Base-by-base conservation (phyloP, 2,113 vertebrate species). In the Saccopteryx bilineata region DNA sequence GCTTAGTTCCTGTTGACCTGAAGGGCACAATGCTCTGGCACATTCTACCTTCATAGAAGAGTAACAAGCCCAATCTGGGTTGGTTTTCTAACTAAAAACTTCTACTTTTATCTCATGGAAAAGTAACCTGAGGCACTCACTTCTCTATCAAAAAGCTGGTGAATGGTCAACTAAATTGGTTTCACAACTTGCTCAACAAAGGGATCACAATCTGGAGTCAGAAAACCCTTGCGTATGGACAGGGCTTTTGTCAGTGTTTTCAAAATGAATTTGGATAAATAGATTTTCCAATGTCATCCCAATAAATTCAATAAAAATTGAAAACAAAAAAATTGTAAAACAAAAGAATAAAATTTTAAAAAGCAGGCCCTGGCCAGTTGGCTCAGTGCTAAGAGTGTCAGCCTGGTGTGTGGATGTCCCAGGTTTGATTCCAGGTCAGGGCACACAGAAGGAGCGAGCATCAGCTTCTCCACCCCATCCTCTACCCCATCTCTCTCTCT, bases 1-100 rank as follows among this genome's bases (percentile, higher is more conserved):
- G 89, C 76, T 96, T 94, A 85, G 94, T 97, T 97, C 96, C 97
- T 97, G 84, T 75, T 97, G 96, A 96, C 83, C 79, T 74, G 68
- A 96, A 91, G 56, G 65, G 81, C 31, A 86, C 60, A 58, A 74
- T 78, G 52, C 90, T 93, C 90, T 96, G 96, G 95, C 82, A 88
- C 81, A 68, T 83, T 82, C 72, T 28, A 96, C 24, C 88, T 91
- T 83, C 74, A 90, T 0, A 69, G 72, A 78, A 61, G 24, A 71
- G 50, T 18, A 81, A 56, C 23, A 92, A 95, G 80, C 23, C 39
- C 33, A 72, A 82, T 33, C 31, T 14, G 21, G 54, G 54, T 68
- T 92, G 58, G 85, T 95, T 93, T 94, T 90, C 86, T 87, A 84
- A 87, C 60, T 65, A 87, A 88, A 93, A 94, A 79, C 69, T 83